phyloP scores from a whole-genome alignment of 2,113 vertebrate species.

The Prietella phreatophila region DNA sequence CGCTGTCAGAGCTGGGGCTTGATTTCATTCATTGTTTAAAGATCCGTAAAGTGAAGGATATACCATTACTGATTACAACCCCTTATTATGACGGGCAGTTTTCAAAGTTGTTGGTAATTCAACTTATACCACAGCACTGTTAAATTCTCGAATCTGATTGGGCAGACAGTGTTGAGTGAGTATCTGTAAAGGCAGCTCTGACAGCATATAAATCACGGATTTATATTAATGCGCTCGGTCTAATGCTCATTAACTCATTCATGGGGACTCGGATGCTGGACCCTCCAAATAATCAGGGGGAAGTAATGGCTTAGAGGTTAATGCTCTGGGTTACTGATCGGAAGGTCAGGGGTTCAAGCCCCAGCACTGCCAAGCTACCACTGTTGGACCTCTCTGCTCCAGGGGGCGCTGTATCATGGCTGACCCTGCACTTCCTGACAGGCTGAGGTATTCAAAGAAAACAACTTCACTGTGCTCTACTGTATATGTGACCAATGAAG shows the following conservation, averaged over 20 bases:
- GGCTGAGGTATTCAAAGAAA: too few species aligned
- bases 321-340: too few species aligned
- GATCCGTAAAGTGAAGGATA: conserved; percentile 63
- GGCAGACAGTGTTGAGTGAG: background rate
- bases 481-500: too few species aligned
- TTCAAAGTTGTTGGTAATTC: background rate
- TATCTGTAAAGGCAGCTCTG: background rate
- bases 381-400: too few species aligned
- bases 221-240: background rate
- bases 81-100: conserved; percentile 53
- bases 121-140: background rate
- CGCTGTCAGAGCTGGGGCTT: conserved; percentile 53
- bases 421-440: too few species aligned
- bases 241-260: background rate
- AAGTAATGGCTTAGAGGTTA: too few species aligned
- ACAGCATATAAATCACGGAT: background rate
- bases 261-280: background rate
- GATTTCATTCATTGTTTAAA: conserved; percentile 62
- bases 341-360: too few species aligned
- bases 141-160: background rate
- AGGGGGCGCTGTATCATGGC: too few species aligned
- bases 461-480: too few species aligned
- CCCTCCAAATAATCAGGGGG: background rate
- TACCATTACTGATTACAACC: conserved; percentile 60
- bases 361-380: too few species aligned